phyloP scores from a whole-genome alignment of 2,113 vertebrate species.

The Chrysochloris asiatica region DNA sequence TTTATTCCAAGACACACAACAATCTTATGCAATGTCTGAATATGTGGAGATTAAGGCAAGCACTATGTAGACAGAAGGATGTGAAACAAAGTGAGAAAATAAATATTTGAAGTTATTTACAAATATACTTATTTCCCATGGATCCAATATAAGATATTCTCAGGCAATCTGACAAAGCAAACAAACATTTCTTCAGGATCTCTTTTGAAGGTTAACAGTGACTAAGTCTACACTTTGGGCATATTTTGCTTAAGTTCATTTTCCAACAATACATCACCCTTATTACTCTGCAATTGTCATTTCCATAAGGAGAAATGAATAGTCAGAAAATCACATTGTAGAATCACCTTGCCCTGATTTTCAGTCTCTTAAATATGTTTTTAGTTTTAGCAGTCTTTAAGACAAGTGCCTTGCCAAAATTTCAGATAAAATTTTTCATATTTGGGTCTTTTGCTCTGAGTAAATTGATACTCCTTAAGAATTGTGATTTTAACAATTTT shows the following conservation, averaged over 20 bases:
- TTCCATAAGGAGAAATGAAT: conserved; percentile 26
- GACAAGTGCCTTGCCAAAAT: conserved; percentile 21
- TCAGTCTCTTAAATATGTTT: conserved; percentile 15
- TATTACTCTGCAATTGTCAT: background rate
- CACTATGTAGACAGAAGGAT: background rate
- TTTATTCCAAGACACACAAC: background rate
- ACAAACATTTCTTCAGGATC: background rate
- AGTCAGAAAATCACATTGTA: conserved; percentile 9
- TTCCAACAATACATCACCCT: background rate
- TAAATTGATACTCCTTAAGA: background rate
- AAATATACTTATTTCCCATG: background rate
- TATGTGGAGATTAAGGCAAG: conserved; percentile 1
- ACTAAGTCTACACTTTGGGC: conserved; percentile 10
- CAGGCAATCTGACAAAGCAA: background rate
- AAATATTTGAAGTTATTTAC: conserved; percentile 6
- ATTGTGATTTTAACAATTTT: conserved; percentile 9
- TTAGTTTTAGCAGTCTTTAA: conserved; percentile 19
- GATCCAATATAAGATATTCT: background rate
- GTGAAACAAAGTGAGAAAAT: conserved; percentile 39
- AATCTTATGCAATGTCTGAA: background rate
- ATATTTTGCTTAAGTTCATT: conserved; percentile 2
- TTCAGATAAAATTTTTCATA: conserved; percentile 22
- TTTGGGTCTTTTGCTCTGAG: background rate
- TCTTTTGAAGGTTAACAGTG: conserved; percentile 31
- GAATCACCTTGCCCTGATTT: conserved; percentile 28